Evolutionary conservation across 1,140 invertebrate species (phyloP), one percentile per base, ranked within the genome.

Genomic region (Ctenoplectra terminalis): DNA sequence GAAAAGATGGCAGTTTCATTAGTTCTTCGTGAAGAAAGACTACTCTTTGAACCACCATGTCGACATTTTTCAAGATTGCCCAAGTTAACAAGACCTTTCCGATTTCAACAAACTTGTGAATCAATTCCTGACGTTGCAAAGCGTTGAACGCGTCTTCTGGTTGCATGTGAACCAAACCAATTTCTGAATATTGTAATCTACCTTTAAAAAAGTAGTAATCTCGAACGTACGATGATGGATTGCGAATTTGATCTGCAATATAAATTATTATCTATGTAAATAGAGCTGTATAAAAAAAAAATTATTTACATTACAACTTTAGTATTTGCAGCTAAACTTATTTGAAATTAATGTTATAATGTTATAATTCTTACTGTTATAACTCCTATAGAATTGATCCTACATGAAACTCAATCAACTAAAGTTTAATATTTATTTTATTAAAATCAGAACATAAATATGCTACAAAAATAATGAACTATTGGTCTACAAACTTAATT

Each of bases 21-120:
- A 99, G 95, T 94, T 99, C 99, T 92, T 99, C 99, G 92, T 99
- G 99, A 17, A 99, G 95, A 92, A 99, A 99, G n/a, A 99, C 98
- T 1, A 99, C 98, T 69, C 97, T 95, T 94, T 99, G 98, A 3
- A 99, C 98, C 15, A 99, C 97, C 97, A 98, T 98, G 86, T 98
- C 97, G 34, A 98, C 97, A 90, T 98, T 98, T 89, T 98, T 98
- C 46, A 98, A 94, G 85, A 98, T 98, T 1, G 97, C 97, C 97
- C 97, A 98, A 1, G 97, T 98, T 2, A 98, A 92, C 69, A 98
- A 94, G 0, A 98, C 97, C 94, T 99, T 99, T 26, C 99, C 99
- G 78, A 99, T 98, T 94, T 99, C 99, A 0, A 99, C 96, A 91
- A 99, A 99, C 91, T 99, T 99, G 86, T 98, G 96, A 60, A 97